Base-by-base conservation (phyloP, 1,140 invertebrate species). In the Plectrocnemia conspersa region DNA sequence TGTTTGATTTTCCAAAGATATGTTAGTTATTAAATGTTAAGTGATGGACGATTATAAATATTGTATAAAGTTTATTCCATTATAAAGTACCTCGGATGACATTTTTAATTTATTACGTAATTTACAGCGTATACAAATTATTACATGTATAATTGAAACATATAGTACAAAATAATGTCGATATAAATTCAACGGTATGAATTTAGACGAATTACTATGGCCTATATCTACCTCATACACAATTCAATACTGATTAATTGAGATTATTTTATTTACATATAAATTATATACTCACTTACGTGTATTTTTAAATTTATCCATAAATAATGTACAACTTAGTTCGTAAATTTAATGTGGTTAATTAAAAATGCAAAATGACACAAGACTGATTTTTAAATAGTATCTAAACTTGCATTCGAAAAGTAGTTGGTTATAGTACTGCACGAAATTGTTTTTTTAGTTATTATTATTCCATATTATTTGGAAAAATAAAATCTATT, bases 371-470 rank as follows among this genome's bases (percentile, higher is more conserved):
- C 52, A 61, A 56, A 61, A 33, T 27, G 27, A 38, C 32, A 61
- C 58, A 61, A 61, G 58, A 61, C 58, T 61, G 58, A 61, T 61
- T 61, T 61, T 61, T 49, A 35, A 61, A 61, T 61, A 61, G 58
- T 40, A 49, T 47, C 11, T 36, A 49, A 49, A 40, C 46, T 32
- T 56, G n/a, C n/a, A 36, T 47, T 46, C 36, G 53, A 42, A 54
- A 19, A 48, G 27, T n/a, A 21, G 32, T 22, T 13, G 27, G 7
- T 9, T 29, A 29, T 35, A 54, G 25, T 45, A 44, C 23, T 52
- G 32, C 27, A 32, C 7, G 7, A 32, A 9, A 32, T 32, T 32
- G n/a, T n/a, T n/a, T n/a, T n/a, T n/a, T n/a, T n/a, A n/a, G n/a
- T n/a, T n/a, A n/a, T n/a, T n/a, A n/a, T n/a, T n/a, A n/a, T n/a